Conservation (phyloP, 2,888 invertebrate species). For the Chrysopilus asiliformis region DNA sequence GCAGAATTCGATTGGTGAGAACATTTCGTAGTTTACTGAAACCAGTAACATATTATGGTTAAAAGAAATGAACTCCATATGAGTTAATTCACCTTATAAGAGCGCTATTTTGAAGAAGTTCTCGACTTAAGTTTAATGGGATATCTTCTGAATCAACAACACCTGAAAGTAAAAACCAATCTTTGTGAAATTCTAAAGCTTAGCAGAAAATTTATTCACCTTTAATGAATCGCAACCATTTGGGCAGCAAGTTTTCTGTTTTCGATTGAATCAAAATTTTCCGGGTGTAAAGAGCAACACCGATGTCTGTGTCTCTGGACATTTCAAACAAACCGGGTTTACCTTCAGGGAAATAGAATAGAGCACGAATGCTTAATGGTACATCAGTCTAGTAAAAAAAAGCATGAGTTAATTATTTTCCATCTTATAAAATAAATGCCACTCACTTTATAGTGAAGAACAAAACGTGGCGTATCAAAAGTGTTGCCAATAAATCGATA, state of each 20-base stretch:
- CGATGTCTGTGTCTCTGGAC: constrained; percentile 70
- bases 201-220: constrained; percentile 34
- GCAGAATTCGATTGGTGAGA: constrained; percentile 66
- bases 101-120: constrained; percentile 85
- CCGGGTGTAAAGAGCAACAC: constrained; percentile 80
- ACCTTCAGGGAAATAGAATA: constrained; percentile 88
- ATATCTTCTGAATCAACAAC: constrained; percentile 98
- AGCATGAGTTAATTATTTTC: background rate
- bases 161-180: constrained; percentile 30
- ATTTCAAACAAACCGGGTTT: constrained; percentile 86
- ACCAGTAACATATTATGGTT: background rate
- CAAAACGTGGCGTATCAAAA: constrained; percentile 78
- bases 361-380: constrained; percentile 77
- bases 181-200: background rate
- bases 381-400: constrained; percentile 38
- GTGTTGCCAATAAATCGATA: constrained; percentile 79
- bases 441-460: constrained; percentile 66
- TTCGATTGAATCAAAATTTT: constrained; percentile 87
- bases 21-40: constrained; percentile 67
- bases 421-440: background rate
- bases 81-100: constrained; percentile 49
- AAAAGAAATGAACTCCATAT: background rate
- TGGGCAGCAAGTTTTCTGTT: constrained; percentile 80
- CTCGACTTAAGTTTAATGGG: constrained; percentile 91
- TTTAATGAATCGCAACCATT: constrained; percentile 91